Evolutionary conservation across 2,797 vertebrate species (phyloP), one percentile per base, ranked within the genome.

Genomic region (Myiotriccus ornatus): DNA sequence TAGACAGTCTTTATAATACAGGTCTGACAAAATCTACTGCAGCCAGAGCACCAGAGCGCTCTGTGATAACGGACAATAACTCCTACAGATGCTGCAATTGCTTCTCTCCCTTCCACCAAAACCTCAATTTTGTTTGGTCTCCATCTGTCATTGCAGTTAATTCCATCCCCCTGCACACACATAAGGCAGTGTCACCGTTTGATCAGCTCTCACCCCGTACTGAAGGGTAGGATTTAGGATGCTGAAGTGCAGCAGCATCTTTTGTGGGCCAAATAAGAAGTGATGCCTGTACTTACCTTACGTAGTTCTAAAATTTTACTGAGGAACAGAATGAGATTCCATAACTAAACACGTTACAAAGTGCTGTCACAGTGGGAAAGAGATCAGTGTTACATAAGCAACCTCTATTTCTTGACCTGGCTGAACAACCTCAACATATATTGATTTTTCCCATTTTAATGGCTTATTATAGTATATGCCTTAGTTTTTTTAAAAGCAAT

Each of bases 381-480:
- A 90, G 74, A 94, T 91, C 91, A 74, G 14, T 0, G 0, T 95
- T 96, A 94, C n/a, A 94, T 94, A 96, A 94, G 89, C 80, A 97
- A 91, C 80, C 93, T 94, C 89, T 70, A 47, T 84, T 96, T 84
- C 95, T 96, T 95, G 91, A 97, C 89, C 91, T 94, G 93, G 91
- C 92, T 91, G 63, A 92, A 86, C 43, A 91, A 93, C 63, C 70
- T 91, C 89, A 90, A 90, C 70, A 67, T 88, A 65, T 84, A 96
- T 95, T 88, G 92, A 96, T 96, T 92, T 90, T 84, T 70, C 84
- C 59, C 79, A 67, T 92, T 95, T 92, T 88, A 92, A 96, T 86
- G 70, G 74, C 82, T 93, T 94, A 78, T 95, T 90, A 92, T 52
- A 87, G 63, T 46, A 35, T 67, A 89, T 3, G 52, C 71, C 75